Base-by-base conservation (phyloP, 2,888 invertebrate genomes). In the Tenthredo distinguenda region DNA sequence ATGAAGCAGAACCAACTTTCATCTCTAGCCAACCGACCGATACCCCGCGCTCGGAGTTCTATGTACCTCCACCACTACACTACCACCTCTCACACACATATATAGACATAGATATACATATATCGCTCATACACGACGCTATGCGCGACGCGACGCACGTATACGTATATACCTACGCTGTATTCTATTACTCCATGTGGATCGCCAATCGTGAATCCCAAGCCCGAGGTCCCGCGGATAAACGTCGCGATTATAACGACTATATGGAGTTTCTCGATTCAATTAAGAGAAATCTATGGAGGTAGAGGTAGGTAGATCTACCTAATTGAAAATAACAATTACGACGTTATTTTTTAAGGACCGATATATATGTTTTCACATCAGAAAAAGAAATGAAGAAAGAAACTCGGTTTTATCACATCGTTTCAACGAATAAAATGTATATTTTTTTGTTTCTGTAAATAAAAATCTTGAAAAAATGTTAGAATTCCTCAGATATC, bases 1-100 rank as follows among this genome's bases (percentile, higher is more conserved):
- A 71, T 71, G 83, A 71, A 83, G 83, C 83, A 83, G 83, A 83
- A 83, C 83, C 83, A 83, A 83, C 83, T 83, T 83, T 83, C 83
- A 83, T 83, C 83, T 83, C 83, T 62, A 62, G 40, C 62, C 62
- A 81, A 50, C 62, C 77, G 31, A 77, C 50, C 77, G 77, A 77
- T 77, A 55, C 31, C 10, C 6, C 18, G 34, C 34, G 10, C 68
- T 58, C 12, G 6, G 0, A 68, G 9, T 18, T 68, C n/a, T 43
- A 43, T 47, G 37, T 31, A 47, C 40, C 21, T 5, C 7, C 26
- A n/a, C 21, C n/a, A 21, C 34, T 21, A 34, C 7, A 40, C 12
- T 37, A 21, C 34, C 10, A 34, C 7, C 31, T 34, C 34, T 37
- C 6, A 72, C n/a, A 37, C 18, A 72, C 40, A n/a, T 37, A 72